Conservation (phyloP, 2,888 invertebrate species). For the Latheticus oryzae region DNA sequence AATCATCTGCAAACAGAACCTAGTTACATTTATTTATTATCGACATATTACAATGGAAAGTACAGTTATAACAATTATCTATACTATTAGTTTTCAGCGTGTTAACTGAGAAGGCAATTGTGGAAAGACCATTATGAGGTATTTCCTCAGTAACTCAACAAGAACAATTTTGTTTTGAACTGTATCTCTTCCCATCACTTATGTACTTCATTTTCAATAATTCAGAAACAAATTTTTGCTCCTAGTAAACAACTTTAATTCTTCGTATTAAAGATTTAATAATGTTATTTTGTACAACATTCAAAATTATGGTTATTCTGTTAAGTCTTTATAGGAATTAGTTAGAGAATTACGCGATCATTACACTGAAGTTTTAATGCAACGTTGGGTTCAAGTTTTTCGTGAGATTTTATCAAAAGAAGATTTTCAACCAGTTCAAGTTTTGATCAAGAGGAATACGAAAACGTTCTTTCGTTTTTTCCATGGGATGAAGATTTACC, state of each 20-base stretch:
- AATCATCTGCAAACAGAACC: too few relatives aligned
- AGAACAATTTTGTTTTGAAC: too few relatives aligned
- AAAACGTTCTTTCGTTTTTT: slow-evolving; percentile 87
- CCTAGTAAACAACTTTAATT: slow-evolving; percentile 90
- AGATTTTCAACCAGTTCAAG: slow-evolving; percentile 84
- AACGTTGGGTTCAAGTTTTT: slow-evolving; percentile 96
- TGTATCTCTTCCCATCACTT: too few relatives aligned
- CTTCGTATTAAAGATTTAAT: slow-evolving; percentile 95
- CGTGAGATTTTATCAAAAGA: slow-evolving; percentile 94
- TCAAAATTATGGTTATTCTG: slow-evolving; percentile 91
- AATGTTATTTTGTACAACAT: slow-evolving; percentile 92
- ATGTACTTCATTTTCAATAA: too few relatives aligned
- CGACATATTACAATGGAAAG: too few relatives aligned
- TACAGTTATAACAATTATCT: too few relatives aligned
- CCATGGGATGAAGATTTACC: slow-evolving; percentile 82
- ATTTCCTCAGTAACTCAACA: too few relatives aligned
- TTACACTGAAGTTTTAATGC: slow-evolving; percentile 97
- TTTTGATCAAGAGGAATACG: slow-evolving; percentile 84
- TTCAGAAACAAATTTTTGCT: too few relatives aligned
- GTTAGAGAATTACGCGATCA: slow-evolving; percentile 95
- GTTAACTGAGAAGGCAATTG: too few relatives aligned
- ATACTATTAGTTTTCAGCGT: too few relatives aligned
- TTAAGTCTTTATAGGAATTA: slow-evolving; percentile 88
- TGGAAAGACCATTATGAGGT: too few relatives aligned
- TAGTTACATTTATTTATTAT: too few relatives aligned